Evolutionary conservation across 2,888 invertebrate genomes (phyloP), one percentile per base, ranked within the genome.

Genomic region (Apotomis betuletana): DNA sequence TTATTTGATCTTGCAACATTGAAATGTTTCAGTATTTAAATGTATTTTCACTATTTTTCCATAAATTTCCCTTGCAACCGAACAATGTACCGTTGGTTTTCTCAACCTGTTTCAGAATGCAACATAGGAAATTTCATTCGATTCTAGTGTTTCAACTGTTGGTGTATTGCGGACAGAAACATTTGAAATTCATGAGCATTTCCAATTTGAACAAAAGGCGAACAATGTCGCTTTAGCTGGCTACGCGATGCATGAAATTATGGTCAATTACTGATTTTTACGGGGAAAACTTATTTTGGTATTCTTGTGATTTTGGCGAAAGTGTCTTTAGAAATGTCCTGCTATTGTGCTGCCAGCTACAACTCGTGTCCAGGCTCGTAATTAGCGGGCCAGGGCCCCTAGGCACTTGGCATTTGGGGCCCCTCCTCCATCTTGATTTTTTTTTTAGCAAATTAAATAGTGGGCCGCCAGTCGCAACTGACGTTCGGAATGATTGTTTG

Each of bases 101-200:
- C 12, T 10, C 36, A 57, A 36, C 55, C 44, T 38, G 41, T 52
- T 13, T 13, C 41, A 15, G 41, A 64, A 64, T 13, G 41, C 15
- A 41, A 54, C 6, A 63, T 54, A 44, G 55, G 41, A 55, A 55
- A 64, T 64, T 64, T 57, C 27, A 46, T 55, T 46, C 55, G 46
- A 55, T 54, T 52, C 36, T 44, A 51, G 6, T 64, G 44, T 64
- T 64, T 64, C 64, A 65, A 36, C 55, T 65, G 65, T 27, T 64
- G 55, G 5, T 44, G 44, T 27, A 64, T 55, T 64, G 55, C 65
- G 64, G 44, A 27, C 64, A 55, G 63, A 10, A 55, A 55, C 55
- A 65, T 65, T 46, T 65, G 55, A 65, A 65, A 65, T 65, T 65
- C 64, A 65, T 65, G 65, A 55, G 55, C 65, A 57, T 65, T 57